Base-by-base conservation (phyloP, 1,140 invertebrate species). In the Atta cephalotes region DNA sequence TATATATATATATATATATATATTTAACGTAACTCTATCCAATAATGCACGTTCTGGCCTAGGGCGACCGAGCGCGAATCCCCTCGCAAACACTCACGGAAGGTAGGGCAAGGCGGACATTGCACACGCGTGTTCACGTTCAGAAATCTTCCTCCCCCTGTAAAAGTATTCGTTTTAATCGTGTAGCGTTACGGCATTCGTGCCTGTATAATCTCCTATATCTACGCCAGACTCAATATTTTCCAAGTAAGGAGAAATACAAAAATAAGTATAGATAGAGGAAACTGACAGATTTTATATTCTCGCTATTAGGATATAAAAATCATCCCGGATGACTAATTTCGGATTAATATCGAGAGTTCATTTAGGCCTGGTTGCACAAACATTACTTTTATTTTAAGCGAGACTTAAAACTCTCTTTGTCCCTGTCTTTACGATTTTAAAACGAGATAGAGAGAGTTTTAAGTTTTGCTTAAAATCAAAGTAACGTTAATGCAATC, bases 41-140 rank as follows among this genome's bases (percentile, higher is more conserved):
- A 93, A 94, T 95, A 95, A 95, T 95, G 95, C 94, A 94, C 90
- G 92, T 94, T 92, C 90, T 95, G 89, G 94, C 95, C 94, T 92
- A 92, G 86, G 94, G 95, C 94, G 85, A 91, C 68, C 77, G 79
- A 85, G 74, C 70, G 79, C 65, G 39, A 6, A 2, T 25, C 53
- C 85, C 78, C 89, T 85, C 90, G 35, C 88, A 92, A 94, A 93
- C 91, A 92, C 87, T 28, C 51, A 49, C 70, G 86, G 71, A 85
- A 90, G 87, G 77, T 39, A 82, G 39, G 74, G 66, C 87, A 68
- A 77, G 25, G 39, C 39, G 39, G 39, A 45, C 39, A 45, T 45
- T 45, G 39, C 39, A 45, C 39, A 10, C 39, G 39, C 39, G 39
- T 39, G 9, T 45, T 45, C 39, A 45, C 66, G n/a, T 74, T 65